Evolutionary conservation across 2,888 invertebrate genomes (phyloP).

Genomic region (Oligia strigilis): DNA sequence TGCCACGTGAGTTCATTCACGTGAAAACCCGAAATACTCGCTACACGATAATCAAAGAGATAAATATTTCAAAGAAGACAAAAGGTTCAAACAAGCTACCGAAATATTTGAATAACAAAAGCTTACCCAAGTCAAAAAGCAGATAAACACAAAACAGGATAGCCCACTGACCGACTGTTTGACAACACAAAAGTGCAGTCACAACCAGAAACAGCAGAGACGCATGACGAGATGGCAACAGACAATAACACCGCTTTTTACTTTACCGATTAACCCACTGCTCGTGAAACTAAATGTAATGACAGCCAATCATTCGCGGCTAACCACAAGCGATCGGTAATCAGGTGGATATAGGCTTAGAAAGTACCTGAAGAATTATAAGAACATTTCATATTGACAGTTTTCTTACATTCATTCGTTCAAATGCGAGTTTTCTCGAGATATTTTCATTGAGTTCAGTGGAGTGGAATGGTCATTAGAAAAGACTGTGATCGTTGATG

Average conservation of each 20-base stretch:
- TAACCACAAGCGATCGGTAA: conserved; percentile 50
- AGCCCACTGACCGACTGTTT: conserved; percentile 19
- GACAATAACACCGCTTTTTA: conserved; percentile 47
- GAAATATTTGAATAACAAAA: conserved; percentile 24
- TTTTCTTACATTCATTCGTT: conserved; percentile 41
- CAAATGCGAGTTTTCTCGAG: conserved; percentile 43
- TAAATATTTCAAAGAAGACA: conserved; percentile 11
- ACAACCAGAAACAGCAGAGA: conserved; percentile 21
- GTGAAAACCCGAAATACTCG: conserved; percentile 13
- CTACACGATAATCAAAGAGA: conserved; percentile 15
- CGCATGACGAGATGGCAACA: conserved; percentile 26
- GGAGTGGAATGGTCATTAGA: conserved; percentile 59
- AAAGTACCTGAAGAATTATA: conserved; percentile 54
- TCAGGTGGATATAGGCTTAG: conserved; percentile 51
- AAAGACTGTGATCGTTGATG: conserved; percentile 33
- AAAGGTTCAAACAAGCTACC: neutral
- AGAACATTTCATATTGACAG: conserved; percentile 46
- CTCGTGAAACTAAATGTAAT: conserved; percentile 54
- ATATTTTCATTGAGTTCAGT: conserved; percentile 54
- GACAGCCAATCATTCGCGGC: conserved; percentile 50
- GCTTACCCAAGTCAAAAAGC: neutral
- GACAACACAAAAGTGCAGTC: conserved; percentile 6
- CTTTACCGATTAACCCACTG: conserved; percentile 60
- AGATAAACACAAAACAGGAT: conserved; percentile 18
- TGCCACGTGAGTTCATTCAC: neutral